phyloP scores from a whole-genome alignment of 2,113 vertebrate species.

The Bolborhynchus lineola region DNA sequence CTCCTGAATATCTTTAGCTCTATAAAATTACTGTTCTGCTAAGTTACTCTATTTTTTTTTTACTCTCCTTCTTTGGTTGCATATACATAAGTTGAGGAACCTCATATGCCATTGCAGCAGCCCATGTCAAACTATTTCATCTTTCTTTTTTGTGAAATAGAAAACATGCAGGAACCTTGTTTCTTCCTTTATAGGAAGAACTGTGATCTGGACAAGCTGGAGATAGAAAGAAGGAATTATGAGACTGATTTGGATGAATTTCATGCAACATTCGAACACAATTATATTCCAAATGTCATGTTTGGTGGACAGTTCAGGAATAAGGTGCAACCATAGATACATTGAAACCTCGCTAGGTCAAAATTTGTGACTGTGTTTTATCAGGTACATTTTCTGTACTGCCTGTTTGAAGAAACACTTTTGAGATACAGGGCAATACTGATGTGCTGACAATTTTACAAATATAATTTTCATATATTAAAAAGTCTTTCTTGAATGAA shows the following conservation, averaged over 20 bases:
- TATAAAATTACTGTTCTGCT: background rate
- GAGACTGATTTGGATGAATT: background rate
- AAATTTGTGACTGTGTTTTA: background rate
- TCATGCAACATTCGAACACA: background rate
- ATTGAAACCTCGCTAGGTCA: accelerated
- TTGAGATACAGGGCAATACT: accelerated
- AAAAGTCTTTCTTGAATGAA: background rate
- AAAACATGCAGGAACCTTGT: background rate
- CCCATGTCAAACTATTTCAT: accelerated
- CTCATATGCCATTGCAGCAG: accelerated
- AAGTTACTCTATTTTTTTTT: background rate
- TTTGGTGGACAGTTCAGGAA: background rate
- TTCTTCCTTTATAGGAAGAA: background rate
- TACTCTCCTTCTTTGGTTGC: background rate
- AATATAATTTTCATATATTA: background rate
- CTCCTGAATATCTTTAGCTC: background rate
- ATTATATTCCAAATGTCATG: background rate
- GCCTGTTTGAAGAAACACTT: background rate
- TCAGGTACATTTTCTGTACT: background rate
- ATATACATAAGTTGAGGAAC: background rate
- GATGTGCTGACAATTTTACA: background rate
- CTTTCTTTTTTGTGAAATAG: background rate
- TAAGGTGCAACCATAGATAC: accelerated
- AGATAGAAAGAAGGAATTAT: background rate
- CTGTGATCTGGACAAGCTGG: background rate